phyloP scores from a whole-genome alignment of 1,140 invertebrate species.

The Procambarus virginalis region DNA sequence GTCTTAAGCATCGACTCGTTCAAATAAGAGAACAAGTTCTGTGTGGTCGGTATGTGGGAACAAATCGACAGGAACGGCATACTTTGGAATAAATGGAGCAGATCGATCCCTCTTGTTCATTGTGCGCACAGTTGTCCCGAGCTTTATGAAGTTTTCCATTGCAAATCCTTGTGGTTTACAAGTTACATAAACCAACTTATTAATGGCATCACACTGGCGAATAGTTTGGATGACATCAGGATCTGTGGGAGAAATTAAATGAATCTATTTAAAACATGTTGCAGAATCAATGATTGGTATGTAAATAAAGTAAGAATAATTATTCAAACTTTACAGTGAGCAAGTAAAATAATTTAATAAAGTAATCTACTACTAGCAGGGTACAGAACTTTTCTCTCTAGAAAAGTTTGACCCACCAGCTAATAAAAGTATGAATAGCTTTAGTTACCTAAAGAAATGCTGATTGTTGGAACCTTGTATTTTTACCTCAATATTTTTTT shows the following conservation, averaged over 20 bases:
- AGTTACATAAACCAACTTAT: slow-evolving; percentile 76
- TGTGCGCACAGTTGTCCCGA: slow-evolving; percentile 42
- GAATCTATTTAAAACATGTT: background rate
- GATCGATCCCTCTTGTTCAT: background rate
- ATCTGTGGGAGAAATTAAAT: slow-evolving; percentile 72
- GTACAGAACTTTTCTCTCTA: too few species aligned
- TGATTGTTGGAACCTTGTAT: too few species aligned
- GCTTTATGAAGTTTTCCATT: slow-evolving; percentile 75
- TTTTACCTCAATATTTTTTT: too few species aligned
- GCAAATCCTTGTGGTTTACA: slow-evolving; percentile 76
- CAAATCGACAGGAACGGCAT: slow-evolving; percentile 91
- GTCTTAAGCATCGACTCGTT: slow-evolving; percentile 73
- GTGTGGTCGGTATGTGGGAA: slow-evolving; percentile 94
- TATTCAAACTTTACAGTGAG: background rate
- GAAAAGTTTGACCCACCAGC: too few species aligned
- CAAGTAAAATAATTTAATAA: background rate
- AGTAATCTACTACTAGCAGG: background rate
- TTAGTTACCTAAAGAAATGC: too few species aligned
- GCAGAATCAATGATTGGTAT: too few species aligned
- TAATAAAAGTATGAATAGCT: too few species aligned
- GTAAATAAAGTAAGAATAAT: too few species aligned
- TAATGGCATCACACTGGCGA: slow-evolving; percentile 73
- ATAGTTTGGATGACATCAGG: slow-evolving; percentile 74
- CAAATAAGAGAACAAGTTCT: slow-evolving; percentile 89
- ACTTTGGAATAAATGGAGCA: slow-evolving; percentile 50